Evolutionary conservation across 2,113 vertebrate species (phyloP), one percentile per base, ranked within the genome.

Genomic region (Isichthys henryi): DNA sequence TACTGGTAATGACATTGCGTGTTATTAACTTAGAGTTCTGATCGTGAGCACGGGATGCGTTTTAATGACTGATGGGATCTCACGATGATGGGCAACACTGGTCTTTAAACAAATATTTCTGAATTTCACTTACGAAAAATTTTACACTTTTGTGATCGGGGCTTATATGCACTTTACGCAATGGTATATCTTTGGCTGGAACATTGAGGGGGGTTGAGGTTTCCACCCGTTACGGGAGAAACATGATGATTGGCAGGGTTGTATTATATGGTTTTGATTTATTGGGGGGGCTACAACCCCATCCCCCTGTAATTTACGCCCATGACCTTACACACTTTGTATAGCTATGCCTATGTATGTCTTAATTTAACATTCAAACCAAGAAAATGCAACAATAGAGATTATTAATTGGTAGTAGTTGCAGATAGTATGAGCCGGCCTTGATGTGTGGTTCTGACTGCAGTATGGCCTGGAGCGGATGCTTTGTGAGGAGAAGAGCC

Each of bases 401-500:
- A 66, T n/a, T 27, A 27, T 17, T 86, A 53, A 17, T 35, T 50
- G 48, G 11, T 53, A 35, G 23, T 23, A 7, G 5, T 45, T 82
- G 88, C 15, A 21, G 5, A 90, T 8, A 77, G 21, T n/a, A 77
- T 87, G 15, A 77, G 9, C 3, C 82, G 43, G 56, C 2, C 53
- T 62, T 90, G 83, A 88, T 91, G 35, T 92, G 50, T 48, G 86
- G 21, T 91, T 88, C 62, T 87, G 88, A 83, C 56, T 95, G 31
- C 90, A 99, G 98, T 98, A 99, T 94, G 98, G 98, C 70, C 94
- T 99, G 94, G 98, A 99, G 92, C 97, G 97, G 93, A 99, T 99
- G 94, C 95, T 99, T 92, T 96, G 95, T 91, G 98, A 99, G 93
- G 97, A 99, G 93, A 98, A 96, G 92, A 98, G 97, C 93, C 96